Conservation (phyloP, 37 sponge, comb jelly and placozoan species). For the Eunapius fragilis region DNA sequence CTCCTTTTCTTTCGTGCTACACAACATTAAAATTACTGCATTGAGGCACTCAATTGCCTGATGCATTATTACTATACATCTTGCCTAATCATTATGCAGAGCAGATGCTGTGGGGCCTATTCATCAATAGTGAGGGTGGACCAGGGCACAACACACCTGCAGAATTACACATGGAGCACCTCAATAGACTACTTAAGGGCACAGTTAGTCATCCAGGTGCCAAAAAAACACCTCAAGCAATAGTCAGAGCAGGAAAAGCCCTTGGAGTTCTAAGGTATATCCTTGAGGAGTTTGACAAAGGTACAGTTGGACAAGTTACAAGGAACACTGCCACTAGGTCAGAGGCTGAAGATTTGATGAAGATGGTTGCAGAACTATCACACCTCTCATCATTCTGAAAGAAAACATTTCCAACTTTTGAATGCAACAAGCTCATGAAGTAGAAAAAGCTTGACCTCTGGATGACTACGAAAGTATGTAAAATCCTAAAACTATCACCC, state of each 20-base stretch:
- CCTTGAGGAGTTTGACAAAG: not conserved
- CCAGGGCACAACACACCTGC: constrained; percentile 32
- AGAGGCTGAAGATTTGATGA: too few species aligned
- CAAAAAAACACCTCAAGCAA: constrained; percentile 3
- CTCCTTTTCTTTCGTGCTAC: constrained; percentile 30
- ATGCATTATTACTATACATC: constrained; percentile 42
- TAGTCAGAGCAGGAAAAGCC: not conserved
- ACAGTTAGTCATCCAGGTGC: constrained; percentile 25
- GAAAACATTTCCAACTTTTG: too few species aligned
- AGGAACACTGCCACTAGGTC: not conserved
- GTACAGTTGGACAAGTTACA: not conserved
- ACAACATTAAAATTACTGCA: constrained; percentile 23
- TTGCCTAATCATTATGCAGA: constrained; percentile 18
- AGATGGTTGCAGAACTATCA: too few species aligned
- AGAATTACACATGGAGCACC: constrained; percentile 35
- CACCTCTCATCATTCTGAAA: too few species aligned
- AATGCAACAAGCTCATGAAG: too few species aligned
- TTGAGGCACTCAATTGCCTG: constrained; percentile 12
- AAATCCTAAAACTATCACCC: too few species aligned
- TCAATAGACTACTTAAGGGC: constrained; percentile 29
- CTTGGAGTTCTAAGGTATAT: not conserved
- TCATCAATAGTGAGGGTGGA: constrained; percentile 19
- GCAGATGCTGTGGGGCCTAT: constrained; percentile 7
- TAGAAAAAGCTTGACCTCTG: too few species aligned
- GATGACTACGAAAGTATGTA: too few species aligned